phyloP scores from a whole-genome alignment of 2,113 vertebrate genomes.

The Nibea coibor region DNA sequence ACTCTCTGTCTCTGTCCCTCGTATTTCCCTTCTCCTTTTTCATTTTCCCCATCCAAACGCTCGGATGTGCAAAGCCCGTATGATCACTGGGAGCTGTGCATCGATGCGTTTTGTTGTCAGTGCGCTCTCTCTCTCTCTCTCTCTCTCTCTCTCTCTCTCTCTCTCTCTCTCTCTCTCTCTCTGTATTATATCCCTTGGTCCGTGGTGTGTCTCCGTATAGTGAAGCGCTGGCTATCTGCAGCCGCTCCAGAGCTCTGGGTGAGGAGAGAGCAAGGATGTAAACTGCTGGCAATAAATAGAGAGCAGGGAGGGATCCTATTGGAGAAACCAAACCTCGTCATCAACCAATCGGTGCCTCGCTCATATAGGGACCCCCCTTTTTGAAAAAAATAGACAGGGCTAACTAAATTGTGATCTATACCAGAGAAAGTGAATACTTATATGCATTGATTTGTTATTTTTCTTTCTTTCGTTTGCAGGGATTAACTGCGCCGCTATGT shows the following conservation, averaged over 20 bases:
- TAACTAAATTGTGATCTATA: conserved; percentile 88
- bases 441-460: conserved; percentile 31
- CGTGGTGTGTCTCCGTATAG: conserved; percentile 81
- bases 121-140: conserved; percentile 12
- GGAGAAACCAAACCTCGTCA: conserved; percentile 95
- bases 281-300: conserved; percentile 99
- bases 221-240: conserved; percentile 83
- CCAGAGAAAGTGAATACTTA: conserved; percentile 67
- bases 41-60: conserved; percentile 59
- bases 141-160: conserved; percentile 8
- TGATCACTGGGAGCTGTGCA: conserved; percentile 67
- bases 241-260: conserved; percentile 91
- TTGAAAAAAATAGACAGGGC: conserved; percentile 77
- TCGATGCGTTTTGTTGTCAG: conserved; percentile 73
- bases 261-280: conserved; percentile 95
- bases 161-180: conserved; percentile 30
- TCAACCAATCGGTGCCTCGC: conserved; percentile 91
- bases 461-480: background rate
- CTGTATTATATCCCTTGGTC: conserved; percentile 66
- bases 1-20: conserved; percentile 23
- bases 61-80: conserved; percentile 65
- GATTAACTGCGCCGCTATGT: conserved; percentile 4
- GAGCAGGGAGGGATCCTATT: conserved; percentile 91
- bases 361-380: conserved; percentile 89
- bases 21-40: conserved; percentile 31